These are phyloP conservation scores for Apis mellifera DNA, from an alignment of 1,140 invertebrate genomes.

Conservation along the genomic window Amel_HAv3.1 CM009936.2:1813501-1814000, in stretches of 20 bases:
- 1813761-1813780: neutral
- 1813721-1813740: neutral
- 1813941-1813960: neutral
- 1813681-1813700: neutral
- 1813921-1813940: neutral
- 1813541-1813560: constrained; percentile 52
- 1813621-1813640: neutral
- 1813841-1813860: neutral
- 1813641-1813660: neutral
- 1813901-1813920: neutral
- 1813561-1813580: constrained; percentile 18
- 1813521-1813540: constrained; percentile 6
- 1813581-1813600: constrained; percentile 13
- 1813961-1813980: neutral
- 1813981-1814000: neutral
- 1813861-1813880: neutral
- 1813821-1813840: neutral
- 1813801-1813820: neutral
- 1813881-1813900: too few species aligned
- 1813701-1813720: neutral
- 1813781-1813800: neutral
- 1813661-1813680: neutral
- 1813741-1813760: neutral
- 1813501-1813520: constrained; percentile 63
- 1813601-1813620: constrained; percentile 31